Evolutionary conservation across 2,797 vertebrate genomes (phyloP), one percentile per base, ranked within the genome.

Genomic region (Anguilla obscura): DNA sequence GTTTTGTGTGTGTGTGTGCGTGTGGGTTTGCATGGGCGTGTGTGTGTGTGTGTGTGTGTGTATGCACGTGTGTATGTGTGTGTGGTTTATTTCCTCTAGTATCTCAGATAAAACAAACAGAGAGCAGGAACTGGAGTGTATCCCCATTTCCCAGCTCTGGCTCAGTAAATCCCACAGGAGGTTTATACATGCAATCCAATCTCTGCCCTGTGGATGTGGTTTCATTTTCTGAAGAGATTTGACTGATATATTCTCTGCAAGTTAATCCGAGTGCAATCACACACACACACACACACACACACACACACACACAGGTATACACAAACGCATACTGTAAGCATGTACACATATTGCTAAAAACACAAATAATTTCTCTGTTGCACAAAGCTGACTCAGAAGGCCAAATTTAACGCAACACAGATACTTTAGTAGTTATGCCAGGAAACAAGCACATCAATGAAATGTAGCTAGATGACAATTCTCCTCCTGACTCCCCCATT

Each of bases 81-180:
- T 52, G 50, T 52, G 50, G 9, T 52, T 82, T 85, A 7, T 82
- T 24, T 69, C 84, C 80, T 80, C 85, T 54, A 66, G n/a, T 83
- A 88, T 79, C 87, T 87, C 88, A 86, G 87, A 87, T 84, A 66
- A 48, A 60, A 30, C 52, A 63, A 54, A 71, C 60, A 71, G 60
- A 71, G 60, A 21, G 14, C 9, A 21, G 27, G 60, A n/a, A 48
- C 36, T 69, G 71, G 58, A 82, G n/a, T 21, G 33, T 83, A 48
- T 48, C 33, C 76, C 16, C 33, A 16, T 36, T 86, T 40, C 56
- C 33, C 63, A 74, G 83, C 63, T 54, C 82, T 71, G 82, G 30
- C 10, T 74, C 5, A 33, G 79, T 36, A 45, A 33, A 52, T 88
- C 88, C 85, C 84, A 33, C 24, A 40, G 87, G 87, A 74, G 7